Base-by-base conservation (phyloP, 2,888 invertebrate species). In the Ectemnius lituratus region DNA sequence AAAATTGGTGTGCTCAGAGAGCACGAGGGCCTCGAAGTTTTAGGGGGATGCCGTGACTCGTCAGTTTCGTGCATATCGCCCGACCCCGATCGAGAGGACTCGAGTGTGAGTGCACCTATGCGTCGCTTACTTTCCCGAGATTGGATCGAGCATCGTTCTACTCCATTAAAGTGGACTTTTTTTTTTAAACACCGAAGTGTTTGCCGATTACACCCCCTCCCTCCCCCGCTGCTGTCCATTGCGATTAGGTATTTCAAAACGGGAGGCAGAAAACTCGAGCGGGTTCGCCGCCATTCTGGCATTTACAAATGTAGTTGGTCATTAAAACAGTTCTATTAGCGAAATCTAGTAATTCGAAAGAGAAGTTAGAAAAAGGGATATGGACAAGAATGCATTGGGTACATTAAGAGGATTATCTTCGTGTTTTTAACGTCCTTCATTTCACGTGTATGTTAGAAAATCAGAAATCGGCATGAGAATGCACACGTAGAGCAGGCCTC, bases 41-140 rank as follows among this genome's bases (percentile, higher is more conserved):
- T 47, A 14, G 52, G 37, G 37, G 60, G 49, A 52, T 8, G 45
- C 46, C 61, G 59, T 66, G 70, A 63, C 60, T 27, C 47, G 49
- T 13, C 65, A 62, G 49, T 68, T 74, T 67, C 70, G 65, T 74
- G 70, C 62, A 65, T 74, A 74, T 74, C 74, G 67, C 13, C 4
- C 70, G 74, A 74, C 74, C 70, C n/a, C 74, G 76, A 76, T 67
- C 73, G 58, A 16, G 64, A 28, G 20, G 8, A 27, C 45, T 59
- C 66, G 46, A 59, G 58, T 11, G 13, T 37, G 11, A 11, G 37
- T 37, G 37, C 37, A 37, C 37, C 8, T 37, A 37, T 6, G 37
- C 37, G 49, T 47, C 67, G 52, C 47, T 52, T 47, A 60, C 49
- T 49, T 60, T 49, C 59, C 14, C 60, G 60, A 23, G 47, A 28